Base-by-base conservation (phyloP, 1,140 invertebrate species). In the Drosophila micromelanica region DNA sequence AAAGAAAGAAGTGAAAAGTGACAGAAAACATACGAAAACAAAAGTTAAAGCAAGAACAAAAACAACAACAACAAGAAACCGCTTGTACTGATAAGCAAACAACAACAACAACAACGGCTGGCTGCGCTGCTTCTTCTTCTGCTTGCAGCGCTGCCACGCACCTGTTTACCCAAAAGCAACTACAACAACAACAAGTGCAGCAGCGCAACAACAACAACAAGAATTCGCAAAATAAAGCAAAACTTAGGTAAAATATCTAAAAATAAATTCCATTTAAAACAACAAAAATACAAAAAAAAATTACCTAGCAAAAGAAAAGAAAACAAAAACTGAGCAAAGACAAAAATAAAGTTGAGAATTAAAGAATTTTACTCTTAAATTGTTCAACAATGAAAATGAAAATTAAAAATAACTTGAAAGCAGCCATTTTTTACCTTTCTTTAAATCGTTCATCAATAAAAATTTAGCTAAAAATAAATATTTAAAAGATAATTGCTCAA, bases 211-310 rank as follows among this genome's bases (percentile, higher is more conserved):
- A 59, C 51, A 60, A 48, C 52, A 71, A 57, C 70, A 80, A 82
- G 67, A 76, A 72, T 73, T 68, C 76, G 73, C 77, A 64, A 79
- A 72, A 64, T 84, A 84, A 86, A 87, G 65, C 75, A 79, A 90
- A 90, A 90, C 87, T 90, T 86, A 90, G 86, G 86, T 90, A 90
- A 90, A 90, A 90, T 90, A 90, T 90, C 86, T 90, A 90, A 90
- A 90, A 87, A 87, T 87, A 87, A 87, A 87, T 82, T 87, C 79
- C 72, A 79, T 76, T 82, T 86, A 76, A 82, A 73, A 64, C 76
- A 80, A 76, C 68, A 76, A 48, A 60, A 60, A 69, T 30, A 73
- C 67, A 63, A 62, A 61, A 61, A 52, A 45, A 62, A 71, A 74
- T 15, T 27, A 27, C 27, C 5, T 27, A 27, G 27, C 67, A 54